Evolutionary conservation across 2,888 invertebrate species (phyloP).

Genomic region (Drosophila rellima): DNA sequence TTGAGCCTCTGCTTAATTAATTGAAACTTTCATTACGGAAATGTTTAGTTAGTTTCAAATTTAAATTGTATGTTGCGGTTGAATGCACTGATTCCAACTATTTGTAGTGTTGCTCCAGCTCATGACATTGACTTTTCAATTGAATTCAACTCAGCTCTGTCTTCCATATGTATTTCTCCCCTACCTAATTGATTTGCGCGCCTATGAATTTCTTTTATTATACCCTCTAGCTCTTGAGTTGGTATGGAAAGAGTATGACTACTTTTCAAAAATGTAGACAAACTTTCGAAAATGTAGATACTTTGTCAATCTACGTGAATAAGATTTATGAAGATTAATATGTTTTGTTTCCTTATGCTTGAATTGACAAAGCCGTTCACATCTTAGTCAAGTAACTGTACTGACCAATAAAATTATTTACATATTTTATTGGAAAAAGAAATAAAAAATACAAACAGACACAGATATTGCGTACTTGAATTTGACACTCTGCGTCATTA

Average conservation of each 20-base stretch:
- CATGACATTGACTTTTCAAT: constrained; percentile 70
- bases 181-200: constrained; percentile 20
- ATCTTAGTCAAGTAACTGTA: no score
- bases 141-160: constrained; percentile 46
- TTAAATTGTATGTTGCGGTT: constrained; percentile 12
- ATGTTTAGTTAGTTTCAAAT: constrained; percentile 9
- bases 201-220: constrained; percentile 6
- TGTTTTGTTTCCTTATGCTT: no score
- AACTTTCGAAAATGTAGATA: no score
- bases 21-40: constrained; percentile 6
- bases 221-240: not conserved
- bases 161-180: not conserved
- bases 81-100: constrained; percentile 21
- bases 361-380: no score
- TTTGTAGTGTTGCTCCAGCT: constrained; percentile 17
- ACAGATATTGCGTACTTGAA: no score
- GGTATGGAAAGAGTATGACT: not conserved
- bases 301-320: no score
- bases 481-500: no score
- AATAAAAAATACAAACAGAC: no score
- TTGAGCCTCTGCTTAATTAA: not conserved
- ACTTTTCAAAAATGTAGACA: not conserved
- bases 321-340: no score
- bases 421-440: no score
- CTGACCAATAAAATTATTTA: no score